A percentile compares a stretch with the other conserved stretches of the same genome.
phyloP scores from a whole-genome alignment of 2,113 vertebrate species.

The Thamnophis sirtalis region DNA sequence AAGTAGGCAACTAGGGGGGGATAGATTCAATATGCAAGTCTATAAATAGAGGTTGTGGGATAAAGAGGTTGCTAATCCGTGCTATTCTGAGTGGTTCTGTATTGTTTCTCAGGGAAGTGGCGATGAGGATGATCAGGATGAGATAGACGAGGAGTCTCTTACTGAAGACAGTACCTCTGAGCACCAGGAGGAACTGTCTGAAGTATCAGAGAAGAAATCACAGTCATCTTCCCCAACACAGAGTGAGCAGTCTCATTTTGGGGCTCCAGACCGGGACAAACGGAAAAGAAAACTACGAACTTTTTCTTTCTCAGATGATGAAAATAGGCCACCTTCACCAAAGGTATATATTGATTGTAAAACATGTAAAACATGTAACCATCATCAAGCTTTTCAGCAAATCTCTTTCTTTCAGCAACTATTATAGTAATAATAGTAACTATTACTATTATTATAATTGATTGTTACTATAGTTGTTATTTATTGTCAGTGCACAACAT shows the following conservation, averaged over 20 bases:
- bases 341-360: conserved; percentile 73
- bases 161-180: conserved; percentile 90
- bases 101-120: conserved; percentile 79
- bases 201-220: conserved; percentile 88
- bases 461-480: too few relatives aligned
- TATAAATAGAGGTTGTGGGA: not conserved
- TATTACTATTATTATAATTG: too few relatives aligned
- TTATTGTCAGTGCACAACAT: too few relatives aligned
- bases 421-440: too few relatives aligned
- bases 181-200: conserved; percentile 86
- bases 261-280: conserved; percentile 69
- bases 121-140: conserved; percentile 85
- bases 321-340: conserved; percentile 89
- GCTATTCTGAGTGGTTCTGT: not conserved
- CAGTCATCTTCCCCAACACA: conserved; percentile 82
- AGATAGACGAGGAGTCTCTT: conserved; percentile 86
- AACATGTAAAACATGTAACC: not conserved
- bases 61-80: not conserved
- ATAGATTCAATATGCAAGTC: fast-evolving
- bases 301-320: conserved; percentile 89
- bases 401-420: not conserved
- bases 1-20: conserved; percentile 69
- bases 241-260: conserved; percentile 75
- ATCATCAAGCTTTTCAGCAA: not conserved
- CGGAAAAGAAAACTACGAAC: conserved; percentile 82